Base-by-base conservation (phyloP, 2,113 vertebrate genomes). In the Callipepla squamata region DNA sequence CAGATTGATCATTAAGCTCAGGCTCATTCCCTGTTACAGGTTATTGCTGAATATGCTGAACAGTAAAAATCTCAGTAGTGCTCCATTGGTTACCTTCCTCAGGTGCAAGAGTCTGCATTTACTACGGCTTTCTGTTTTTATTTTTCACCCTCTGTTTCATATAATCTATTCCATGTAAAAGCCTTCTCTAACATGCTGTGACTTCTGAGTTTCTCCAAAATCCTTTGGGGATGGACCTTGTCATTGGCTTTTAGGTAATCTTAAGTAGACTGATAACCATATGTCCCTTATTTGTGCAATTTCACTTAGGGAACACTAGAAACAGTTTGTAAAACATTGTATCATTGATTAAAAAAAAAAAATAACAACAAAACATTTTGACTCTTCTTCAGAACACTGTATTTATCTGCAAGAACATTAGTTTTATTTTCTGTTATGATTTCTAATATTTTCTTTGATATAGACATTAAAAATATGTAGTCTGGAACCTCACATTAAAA, bases 21-120 rank as follows among this genome's bases (percentile, higher is more conserved):
- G 59, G 79, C 80, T 95, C 45, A 14, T 94, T 95, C 68, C 92
- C 66, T 92, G 89, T 94, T 94, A 79, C 87, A 96, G 94, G 92
- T 93, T 96, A 74, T 55, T 77, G 47, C 82, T 70, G 79, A 80
- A 19, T 70, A 32, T 68, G n/a, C 75, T 95, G 90, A 90, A 73
- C 78, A 76, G 45, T 1, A 0, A 70, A 93, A 58, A 75, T 87
- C 84, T 32, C 20, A 81, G 26, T 94, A 91, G 40, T 92, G 32
- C 36, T 85, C 70, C 62, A 85, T 66, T 87, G 75, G 45, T 90
- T 91, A 67, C 65, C 19, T 87, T 94, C 57, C 59, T 85, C 67
- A 85, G 53, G 66, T 45, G 85, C 9, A 78, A 67, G 84, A 92
- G 78, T 68, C 89, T 82, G 55, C 14, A 45, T 87, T 95, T 91